Conservation (phyloP, 2,113 vertebrate genomes). For the Cynopterus brachyotis region DNA sequence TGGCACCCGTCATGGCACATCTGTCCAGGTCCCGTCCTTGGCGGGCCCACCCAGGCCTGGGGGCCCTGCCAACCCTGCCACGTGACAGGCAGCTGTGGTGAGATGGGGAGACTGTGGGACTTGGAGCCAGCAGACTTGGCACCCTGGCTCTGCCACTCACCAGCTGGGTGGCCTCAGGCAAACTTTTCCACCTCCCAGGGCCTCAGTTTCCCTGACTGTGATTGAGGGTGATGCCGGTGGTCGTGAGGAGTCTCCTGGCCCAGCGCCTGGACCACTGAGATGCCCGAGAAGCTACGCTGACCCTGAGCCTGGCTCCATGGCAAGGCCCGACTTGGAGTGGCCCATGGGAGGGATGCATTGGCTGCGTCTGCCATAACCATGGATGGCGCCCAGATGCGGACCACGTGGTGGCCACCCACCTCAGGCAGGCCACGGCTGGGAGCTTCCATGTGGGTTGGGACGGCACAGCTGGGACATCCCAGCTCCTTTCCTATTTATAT, state of each 20-base stretch:
- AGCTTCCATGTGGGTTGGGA: conserved; percentile 15
- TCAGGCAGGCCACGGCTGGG: neutral
- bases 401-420: neutral
- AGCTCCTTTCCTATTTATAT: conserved; percentile 3
- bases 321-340: neutral
- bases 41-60: neutral
- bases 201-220: neutral
- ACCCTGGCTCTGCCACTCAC: neutral
- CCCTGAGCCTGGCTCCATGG: neutral
- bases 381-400: conserved; percentile 35
- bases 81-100: neutral
- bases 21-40: neutral
- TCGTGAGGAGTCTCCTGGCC: neutral
- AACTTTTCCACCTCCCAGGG: neutral
- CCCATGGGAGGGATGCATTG: neutral
- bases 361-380: neutral
- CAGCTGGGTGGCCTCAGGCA: neutral
- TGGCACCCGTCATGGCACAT: neutral
- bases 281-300: neutral
- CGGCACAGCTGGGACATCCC: neutral
- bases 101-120: neutral
- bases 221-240: neutral
- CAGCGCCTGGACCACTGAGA: neutral
- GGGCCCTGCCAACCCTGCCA: conserved; percentile 5
- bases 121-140: neutral